These are phyloP conservation scores for Toxotes jaculatrix DNA, from an alignment of 2,113 vertebrate species.

Conservation along the genomic window DNA sequence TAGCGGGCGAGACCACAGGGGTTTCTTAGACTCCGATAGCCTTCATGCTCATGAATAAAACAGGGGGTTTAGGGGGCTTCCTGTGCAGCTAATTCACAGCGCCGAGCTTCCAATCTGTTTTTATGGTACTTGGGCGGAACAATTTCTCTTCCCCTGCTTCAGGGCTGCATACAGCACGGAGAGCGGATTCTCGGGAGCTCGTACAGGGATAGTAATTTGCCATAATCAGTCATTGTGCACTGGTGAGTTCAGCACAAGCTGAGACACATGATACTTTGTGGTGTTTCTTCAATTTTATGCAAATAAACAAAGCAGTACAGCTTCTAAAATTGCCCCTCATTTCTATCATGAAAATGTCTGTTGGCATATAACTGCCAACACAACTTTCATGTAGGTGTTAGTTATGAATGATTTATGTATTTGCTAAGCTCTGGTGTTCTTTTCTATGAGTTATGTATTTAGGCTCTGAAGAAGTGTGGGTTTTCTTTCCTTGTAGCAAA, in stretches of 20 bases:
- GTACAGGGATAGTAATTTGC: constrained; percentile 80
- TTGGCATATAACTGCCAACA: constrained; percentile 30
- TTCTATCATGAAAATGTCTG: constrained; percentile 37
- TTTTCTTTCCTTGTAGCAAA: neutral
- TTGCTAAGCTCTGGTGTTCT: constrained; percentile 6
- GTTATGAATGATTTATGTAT: constrained; percentile 19
- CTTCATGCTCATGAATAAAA: constrained; percentile 89
- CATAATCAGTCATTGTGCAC: constrained; percentile 80
- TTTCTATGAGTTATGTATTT: constrained; percentile 3
- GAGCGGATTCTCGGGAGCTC: constrained; percentile 77
- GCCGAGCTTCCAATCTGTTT: constrained; percentile 84
- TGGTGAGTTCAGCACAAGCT: constrained; percentile 72
- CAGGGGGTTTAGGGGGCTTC: constrained; percentile 86
- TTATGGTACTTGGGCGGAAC: constrained; percentile 84
- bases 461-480: neutral
- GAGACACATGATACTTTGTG: constrained; percentile 65
- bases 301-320: constrained; percentile 71
- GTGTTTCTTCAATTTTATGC: constrained; percentile 75
- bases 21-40: constrained; percentile 84
- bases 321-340: constrained; percentile 63
- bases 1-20: constrained; percentile 83
- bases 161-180: constrained; percentile 77
- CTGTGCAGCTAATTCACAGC: constrained; percentile 85
- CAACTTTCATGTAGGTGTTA: constrained; percentile 26
- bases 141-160: constrained; percentile 80